Percentiles rank a stretch among this genome's conserved stretches.
phyloP scores from a whole-genome alignment of 2,888 invertebrate genomes.

The Copidosoma aretas region DNA sequence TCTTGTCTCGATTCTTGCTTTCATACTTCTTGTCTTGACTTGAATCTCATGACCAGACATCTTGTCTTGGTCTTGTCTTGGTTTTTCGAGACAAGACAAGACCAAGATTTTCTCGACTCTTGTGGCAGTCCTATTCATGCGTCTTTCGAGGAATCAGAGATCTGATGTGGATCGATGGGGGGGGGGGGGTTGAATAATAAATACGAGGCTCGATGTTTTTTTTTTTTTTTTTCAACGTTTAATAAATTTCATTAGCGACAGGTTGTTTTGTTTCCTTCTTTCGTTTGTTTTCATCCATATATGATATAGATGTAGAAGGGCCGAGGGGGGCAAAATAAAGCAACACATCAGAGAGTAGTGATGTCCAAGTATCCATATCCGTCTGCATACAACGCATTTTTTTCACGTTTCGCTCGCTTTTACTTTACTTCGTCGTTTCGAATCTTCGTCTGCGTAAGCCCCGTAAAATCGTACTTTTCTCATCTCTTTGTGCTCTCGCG shows the following conservation, averaged over 20 bases:
- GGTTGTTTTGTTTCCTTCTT: conserved; percentile 29
- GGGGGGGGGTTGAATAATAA: too few relatives aligned
- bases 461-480: conserved; percentile 44
- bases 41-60: too few relatives aligned
- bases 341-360: conserved; percentile 37
- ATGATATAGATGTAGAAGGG: conserved; percentile 22
- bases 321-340: conserved; percentile 30
- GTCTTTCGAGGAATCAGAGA: too few relatives aligned
- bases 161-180: too few relatives aligned
- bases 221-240: conserved; percentile 27
- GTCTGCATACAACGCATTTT: conserved; percentile 43
- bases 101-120: too few relatives aligned
- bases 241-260: conserved; percentile 41
- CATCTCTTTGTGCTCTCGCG: conserved; percentile 18
- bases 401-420: conserved; percentile 9
- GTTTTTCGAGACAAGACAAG: too few relatives aligned
- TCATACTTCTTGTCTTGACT: too few relatives aligned
- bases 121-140: too few relatives aligned
- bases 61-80: too few relatives aligned
- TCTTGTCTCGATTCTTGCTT: too few relatives aligned
- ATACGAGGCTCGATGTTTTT: too few relatives aligned
- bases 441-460: conserved; percentile 44
- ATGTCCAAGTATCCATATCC: conserved; percentile 48
- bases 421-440: conserved; percentile 23
- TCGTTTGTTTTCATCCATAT: conserved; percentile 5